These are phyloP conservation scores for Cricetomys ansorgei DNA, from an alignment of 2,113 vertebrate genomes.

Conservation along the genomic window DNA sequence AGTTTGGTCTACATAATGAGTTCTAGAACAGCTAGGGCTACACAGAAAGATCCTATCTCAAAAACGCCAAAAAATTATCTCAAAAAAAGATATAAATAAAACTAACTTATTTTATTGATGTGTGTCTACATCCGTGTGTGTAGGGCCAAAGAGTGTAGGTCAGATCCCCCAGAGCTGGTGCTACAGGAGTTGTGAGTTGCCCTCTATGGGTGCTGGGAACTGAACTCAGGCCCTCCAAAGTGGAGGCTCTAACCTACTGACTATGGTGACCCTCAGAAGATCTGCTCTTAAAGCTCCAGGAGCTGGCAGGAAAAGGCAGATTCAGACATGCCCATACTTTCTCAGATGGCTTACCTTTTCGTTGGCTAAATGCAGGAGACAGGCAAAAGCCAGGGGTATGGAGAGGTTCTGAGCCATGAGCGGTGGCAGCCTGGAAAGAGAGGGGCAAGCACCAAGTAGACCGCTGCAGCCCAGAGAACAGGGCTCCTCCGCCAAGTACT, in stretches of 20 bases:
- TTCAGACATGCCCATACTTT: not conserved
- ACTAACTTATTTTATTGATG: not conserved
- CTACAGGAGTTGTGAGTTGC: not conserved
- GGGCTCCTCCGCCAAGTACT: accelerated
- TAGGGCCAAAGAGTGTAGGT: not conserved
- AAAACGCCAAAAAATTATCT: too few relatives aligned
- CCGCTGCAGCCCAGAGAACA: not conserved
- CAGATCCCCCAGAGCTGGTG: too few relatives aligned
- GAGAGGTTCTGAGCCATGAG: constrained; percentile 94
- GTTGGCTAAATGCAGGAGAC: constrained; percentile 95
- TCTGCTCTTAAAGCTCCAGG: not conserved
- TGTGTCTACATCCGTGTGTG: not conserved
- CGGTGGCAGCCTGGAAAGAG: constrained; percentile 89
- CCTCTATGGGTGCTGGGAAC: not conserved
- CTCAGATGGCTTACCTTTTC: constrained; percentile 91
- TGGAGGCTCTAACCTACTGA: not conserved
- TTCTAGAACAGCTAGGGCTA: too few relatives aligned
- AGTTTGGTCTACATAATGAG: too few relatives aligned
- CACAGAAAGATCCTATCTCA: too few relatives aligned
- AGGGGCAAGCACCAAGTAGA: not conserved
- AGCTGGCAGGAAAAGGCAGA: not conserved
- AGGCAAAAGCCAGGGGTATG: constrained; percentile 92
- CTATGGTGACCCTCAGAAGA: not conserved
- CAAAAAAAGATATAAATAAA: too few relatives aligned
- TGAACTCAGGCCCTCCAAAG: not conserved